Conservation (phyloP, 2,797 vertebrate species). For the Paguma larvata region DNA sequence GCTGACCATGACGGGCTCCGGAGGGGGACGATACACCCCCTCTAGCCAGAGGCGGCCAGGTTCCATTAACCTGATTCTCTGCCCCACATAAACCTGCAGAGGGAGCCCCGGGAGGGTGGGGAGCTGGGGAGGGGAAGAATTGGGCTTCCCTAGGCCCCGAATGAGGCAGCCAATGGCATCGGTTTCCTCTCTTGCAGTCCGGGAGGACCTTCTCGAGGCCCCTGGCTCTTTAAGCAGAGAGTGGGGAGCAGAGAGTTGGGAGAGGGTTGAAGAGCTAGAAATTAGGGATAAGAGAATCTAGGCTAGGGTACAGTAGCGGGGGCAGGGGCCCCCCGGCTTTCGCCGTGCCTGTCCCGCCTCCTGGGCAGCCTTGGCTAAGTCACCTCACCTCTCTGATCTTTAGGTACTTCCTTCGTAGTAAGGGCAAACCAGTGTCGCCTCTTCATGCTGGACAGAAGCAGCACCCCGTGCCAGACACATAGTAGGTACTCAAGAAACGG, state of each 20-base stretch:
- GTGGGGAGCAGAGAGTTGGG: background rate
- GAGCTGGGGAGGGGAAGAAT: background rate
- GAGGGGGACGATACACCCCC: background rate
- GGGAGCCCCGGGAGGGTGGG: slow-evolving; percentile 64
- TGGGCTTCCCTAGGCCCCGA: slow-evolving; percentile 61
- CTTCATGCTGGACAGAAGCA: background rate
- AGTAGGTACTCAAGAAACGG: background rate
- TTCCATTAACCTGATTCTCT: slow-evolving; percentile 85
- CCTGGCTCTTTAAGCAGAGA: slow-evolving; percentile 60
- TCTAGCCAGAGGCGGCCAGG: slow-evolving; percentile 77
- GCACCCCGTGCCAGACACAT: background rate
- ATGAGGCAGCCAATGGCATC: background rate
- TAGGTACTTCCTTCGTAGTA: background rate
- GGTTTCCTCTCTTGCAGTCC: background rate
- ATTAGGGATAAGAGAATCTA: background rate
- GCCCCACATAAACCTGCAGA: slow-evolving; percentile 82
- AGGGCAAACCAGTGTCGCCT: background rate
- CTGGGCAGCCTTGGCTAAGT: background rate
- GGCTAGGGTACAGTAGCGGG: background rate
- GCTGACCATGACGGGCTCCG: slow-evolving; percentile 60
- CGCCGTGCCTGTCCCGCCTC: fast-evolving
- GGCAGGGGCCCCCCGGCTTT: too few relatives aligned
- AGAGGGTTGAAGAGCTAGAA: background rate
- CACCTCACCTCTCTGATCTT: background rate
- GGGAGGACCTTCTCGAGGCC: slow-evolving; percentile 8